Conservation (phyloP, 1,140 invertebrate species). For the Heliconius hermathena region DNA sequence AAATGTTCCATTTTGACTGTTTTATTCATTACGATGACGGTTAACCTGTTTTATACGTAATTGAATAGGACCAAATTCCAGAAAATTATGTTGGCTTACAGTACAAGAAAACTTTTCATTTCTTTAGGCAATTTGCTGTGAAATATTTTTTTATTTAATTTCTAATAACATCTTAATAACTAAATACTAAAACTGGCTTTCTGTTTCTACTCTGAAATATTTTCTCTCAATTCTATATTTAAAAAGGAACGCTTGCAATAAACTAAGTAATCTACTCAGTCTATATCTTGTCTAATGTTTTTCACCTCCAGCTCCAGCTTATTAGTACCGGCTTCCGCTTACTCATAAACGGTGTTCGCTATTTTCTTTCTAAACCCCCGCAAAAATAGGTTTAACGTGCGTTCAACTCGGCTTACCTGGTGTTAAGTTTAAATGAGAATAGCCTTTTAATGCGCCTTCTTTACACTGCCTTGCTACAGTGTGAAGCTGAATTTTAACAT, state of each 20-base stretch:
- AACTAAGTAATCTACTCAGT: constrained; percentile 31
- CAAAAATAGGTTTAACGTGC: constrained; percentile 54
- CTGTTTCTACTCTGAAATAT: background rate
- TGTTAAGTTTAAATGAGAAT: constrained; percentile 48
- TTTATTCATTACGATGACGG: constrained; percentile 13
- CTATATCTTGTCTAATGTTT: constrained; percentile 41
- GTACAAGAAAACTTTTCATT: background rate
- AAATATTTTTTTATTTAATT: background rate
- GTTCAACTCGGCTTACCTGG: constrained; percentile 47
- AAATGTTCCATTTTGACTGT: constrained; percentile 10
- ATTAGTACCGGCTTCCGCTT: constrained; percentile 53
- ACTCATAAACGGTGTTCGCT: constrained; percentile 54
- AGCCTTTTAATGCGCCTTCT: constrained; percentile 40
- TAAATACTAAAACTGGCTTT: background rate
- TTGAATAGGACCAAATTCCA: background rate
- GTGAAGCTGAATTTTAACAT: background rate
- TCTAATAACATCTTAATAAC: background rate
- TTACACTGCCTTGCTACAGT: constrained; percentile 27
- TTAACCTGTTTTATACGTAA: background rate
- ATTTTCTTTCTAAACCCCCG: constrained; percentile 53
- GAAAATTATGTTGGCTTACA: background rate
- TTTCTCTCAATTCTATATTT: background rate
- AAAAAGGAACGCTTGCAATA: constrained; percentile 9
- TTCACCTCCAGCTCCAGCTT: constrained; percentile 46
- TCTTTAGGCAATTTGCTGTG: background rate